Base-by-base conservation (phyloP, 2,113 vertebrate genomes). In the Caranx melampygus region DNA sequence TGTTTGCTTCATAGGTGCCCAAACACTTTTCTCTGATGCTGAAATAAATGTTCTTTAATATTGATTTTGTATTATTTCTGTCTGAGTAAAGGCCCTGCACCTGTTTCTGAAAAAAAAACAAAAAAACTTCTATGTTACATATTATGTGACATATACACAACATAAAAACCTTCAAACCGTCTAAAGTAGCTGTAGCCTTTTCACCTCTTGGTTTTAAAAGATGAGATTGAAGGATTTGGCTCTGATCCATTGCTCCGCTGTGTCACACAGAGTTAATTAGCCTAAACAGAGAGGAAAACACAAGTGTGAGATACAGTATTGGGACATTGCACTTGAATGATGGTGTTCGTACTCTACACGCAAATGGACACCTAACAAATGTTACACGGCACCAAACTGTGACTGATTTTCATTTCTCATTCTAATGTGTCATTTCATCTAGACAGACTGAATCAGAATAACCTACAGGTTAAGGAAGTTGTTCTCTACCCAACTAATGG, bases 301-400 rank as follows among this genome's bases (percentile, higher is more conserved):
- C 0, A 52, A 73, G 33, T 31, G 9, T 77, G 59, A 69, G 18
- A 66, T 26, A 26, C 26, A 26, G 26, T 63, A 65, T 3, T 67
- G 20, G 49, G 31, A 69, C 18, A 47, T 40, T 16, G 45, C 60
- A 75, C 31, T 65, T 37, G 11, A 63, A 31, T 78, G 63, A 72
- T 31, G 68, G 26, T 71, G 49, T 44, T 55, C 76, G 52, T 58
- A 58, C 51, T 59, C 47, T 42, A 44, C 12, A 64, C 74, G 26
- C 59, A 21, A 51, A n/a, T 66, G 42, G 86, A 66, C 51, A 55
- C 11, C 77, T 69, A 66, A 76, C 68, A 78, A 82, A 63, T 8
- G 71, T 82, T 81, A 20, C 35, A 62, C 37, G 5, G 11, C 51
- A 26, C 12, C 47, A 84, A 77, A 67, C 42, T 62, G 70, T 74